A percentile compares a stretch with the other conserved stretches of the same genome.
Conservation (phyloP, 2,888 invertebrate species). For the Mechanitis mazaeus region DNA sequence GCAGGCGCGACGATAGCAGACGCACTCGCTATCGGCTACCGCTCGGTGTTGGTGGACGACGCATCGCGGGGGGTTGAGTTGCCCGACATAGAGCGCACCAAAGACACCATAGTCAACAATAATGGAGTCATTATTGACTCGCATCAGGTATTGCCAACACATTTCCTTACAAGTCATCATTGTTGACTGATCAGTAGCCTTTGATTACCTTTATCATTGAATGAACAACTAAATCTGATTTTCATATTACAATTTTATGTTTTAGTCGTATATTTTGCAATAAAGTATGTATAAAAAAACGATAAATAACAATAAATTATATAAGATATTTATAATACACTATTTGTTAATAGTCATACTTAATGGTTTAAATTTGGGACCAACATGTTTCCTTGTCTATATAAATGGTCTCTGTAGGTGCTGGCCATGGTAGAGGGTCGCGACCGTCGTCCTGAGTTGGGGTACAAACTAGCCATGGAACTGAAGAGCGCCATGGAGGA, state of each 20-base stretch:
- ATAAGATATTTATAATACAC: no score
- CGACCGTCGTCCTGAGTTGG: conserved; percentile 90
- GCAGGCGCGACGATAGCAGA: conserved; percentile 91
- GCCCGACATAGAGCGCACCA: conserved; percentile 89
- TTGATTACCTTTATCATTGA: neutral
- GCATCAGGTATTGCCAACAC: conserved; percentile 73
- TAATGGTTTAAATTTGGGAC: neutral
- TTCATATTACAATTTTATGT: no score
- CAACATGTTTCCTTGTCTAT: neutral
- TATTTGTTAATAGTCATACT: neutral
- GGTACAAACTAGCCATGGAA: conserved; percentile 91
- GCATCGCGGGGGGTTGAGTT: conserved; percentile 92
- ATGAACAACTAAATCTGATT: neutral
- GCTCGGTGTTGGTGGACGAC: conserved; percentile 92
- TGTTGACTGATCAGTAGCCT: conserved; percentile 15
- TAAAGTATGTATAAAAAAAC: no score
- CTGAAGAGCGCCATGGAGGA: conserved; percentile 79
- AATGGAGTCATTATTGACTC: conserved; percentile 90
- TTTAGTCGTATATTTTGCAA: no score
- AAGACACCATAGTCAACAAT: conserved; percentile 82
- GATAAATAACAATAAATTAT: no score
- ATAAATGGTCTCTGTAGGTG: conserved; percentile 72
- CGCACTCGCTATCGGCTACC: conserved; percentile 92
- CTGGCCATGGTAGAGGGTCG: conserved; percentile 91
- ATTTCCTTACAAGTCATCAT: no score